Percentiles rank a stretch among this genome's conserved stretches.
Conservation (phyloP, 2,797 vertebrate species). For the Novumbra hubbsi region DNA sequence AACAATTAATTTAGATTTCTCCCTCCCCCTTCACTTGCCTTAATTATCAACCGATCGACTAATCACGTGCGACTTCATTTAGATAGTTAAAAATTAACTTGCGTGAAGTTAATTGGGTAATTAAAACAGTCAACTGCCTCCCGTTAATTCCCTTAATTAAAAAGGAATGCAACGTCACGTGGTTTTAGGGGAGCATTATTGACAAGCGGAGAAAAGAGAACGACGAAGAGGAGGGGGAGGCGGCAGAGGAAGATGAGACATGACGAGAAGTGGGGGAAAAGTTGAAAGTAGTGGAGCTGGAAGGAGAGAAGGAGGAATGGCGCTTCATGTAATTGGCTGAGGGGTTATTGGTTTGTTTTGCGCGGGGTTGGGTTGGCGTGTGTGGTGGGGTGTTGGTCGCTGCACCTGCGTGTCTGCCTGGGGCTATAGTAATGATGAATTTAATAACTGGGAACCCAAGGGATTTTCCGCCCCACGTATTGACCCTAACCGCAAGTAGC, state of each 20-base stretch:
- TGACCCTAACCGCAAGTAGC: neutral
- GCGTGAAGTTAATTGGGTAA: constrained; percentile 99
- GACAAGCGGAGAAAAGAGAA: neutral
- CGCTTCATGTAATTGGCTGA: constrained; percentile 87
- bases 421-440: constrained; percentile 15
- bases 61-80: constrained; percentile 99
- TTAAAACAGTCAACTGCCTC: constrained; percentile 99
- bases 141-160: constrained; percentile 99
- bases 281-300: constrained; percentile 19
- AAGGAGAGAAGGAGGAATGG: constrained; percentile 41
- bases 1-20: constrained; percentile 99
- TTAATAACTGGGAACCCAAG: constrained; percentile 1
- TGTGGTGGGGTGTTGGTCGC: constrained; percentile 34
- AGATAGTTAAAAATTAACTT: constrained; percentile 99
- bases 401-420: constrained; percentile 3
- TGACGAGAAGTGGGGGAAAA: constrained; percentile 11
- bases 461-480: neutral
- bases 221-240: neutral
- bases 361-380: constrained; percentile 40
- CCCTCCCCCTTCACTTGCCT: constrained; percentile 74
- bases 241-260: neutral
- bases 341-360: constrained; percentile 82
- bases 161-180: constrained; percentile 92
- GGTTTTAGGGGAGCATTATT: neutral
- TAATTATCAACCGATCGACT: constrained; percentile 99